phyloP scores from a whole-genome alignment of 1,140 invertebrate genomes.

The Drosophila rufa region DNA sequence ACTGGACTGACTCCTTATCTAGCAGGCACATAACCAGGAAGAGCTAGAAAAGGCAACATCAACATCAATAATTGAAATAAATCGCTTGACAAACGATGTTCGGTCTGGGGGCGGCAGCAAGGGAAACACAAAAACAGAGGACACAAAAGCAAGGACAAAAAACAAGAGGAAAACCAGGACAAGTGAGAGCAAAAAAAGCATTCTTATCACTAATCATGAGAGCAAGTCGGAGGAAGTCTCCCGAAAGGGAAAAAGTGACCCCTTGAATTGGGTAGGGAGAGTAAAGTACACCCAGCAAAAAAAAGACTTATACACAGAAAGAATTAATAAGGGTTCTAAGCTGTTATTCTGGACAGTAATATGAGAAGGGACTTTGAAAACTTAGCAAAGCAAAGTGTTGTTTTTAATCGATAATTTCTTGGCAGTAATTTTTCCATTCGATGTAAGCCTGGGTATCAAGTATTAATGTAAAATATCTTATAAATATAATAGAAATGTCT shows the following conservation, averaged over 20 bases:
- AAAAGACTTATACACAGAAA: no score
- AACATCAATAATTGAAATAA: conserved; percentile 79
- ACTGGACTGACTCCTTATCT: conserved; percentile 29
- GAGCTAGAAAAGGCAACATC: conserved; percentile 24
- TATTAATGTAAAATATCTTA: neutral
- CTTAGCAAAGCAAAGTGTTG: neutral
- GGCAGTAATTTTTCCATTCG: no score
- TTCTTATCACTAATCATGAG: conserved; percentile 74
- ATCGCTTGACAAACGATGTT: conserved; percentile 74
- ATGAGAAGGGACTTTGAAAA: neutral
- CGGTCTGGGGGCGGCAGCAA: conserved; percentile 15
- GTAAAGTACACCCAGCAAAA: neutral
- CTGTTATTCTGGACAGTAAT: neutral
- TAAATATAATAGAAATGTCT: neutral
- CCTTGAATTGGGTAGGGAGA: neutral
- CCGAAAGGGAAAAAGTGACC: conserved; percentile 5
- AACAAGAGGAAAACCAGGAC: conserved; percentile 22
- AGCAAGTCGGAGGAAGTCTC: conserved; percentile 15
- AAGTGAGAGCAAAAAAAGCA: conserved; percentile 21
- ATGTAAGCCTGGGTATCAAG: no score
- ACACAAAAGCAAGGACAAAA: conserved; percentile 24
- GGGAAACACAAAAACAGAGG: conserved; percentile 39
- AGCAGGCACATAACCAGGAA: conserved; percentile 17
- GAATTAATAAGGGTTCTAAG: neutral
- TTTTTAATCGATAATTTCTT: no score